Conservation (phyloP, 92 coral and sea anemone genomes). For the Zoanthus solanderi region DNA sequence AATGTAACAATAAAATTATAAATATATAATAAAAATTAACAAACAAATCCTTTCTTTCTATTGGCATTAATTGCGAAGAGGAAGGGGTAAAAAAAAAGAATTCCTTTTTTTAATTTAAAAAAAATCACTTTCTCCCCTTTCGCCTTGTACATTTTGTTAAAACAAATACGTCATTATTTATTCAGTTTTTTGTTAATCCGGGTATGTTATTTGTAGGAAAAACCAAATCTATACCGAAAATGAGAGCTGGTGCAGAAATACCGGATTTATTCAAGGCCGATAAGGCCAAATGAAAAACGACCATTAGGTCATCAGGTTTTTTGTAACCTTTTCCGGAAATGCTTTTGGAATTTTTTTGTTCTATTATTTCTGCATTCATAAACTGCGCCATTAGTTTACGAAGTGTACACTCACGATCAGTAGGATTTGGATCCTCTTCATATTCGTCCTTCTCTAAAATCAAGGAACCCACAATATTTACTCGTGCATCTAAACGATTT, state of each 20-base stretch:
- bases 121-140: no score
- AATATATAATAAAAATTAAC: no score
- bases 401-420: neutral
- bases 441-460: neutral
- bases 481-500: neutral
- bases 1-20: neutral
- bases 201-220: neutral
- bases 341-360: neutral
- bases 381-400: neutral
- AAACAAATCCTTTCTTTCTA: no score
- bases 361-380: neutral
- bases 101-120: no score
- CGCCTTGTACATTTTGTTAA: neutral
- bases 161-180: neutral
- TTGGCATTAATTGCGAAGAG: neutral
- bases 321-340: neutral
- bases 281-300: neutral
- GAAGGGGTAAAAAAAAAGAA: neutral
- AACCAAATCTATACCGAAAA: neutral
- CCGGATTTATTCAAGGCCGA: neutral
- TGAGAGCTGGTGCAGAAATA: neutral
- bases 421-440: neutral
- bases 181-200: no score
- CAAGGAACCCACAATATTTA: neutral
- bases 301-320: neutral